Evolutionary conservation across 2,113 vertebrate genomes (phyloP).

Genomic region (Regulus satrapa): DNA sequence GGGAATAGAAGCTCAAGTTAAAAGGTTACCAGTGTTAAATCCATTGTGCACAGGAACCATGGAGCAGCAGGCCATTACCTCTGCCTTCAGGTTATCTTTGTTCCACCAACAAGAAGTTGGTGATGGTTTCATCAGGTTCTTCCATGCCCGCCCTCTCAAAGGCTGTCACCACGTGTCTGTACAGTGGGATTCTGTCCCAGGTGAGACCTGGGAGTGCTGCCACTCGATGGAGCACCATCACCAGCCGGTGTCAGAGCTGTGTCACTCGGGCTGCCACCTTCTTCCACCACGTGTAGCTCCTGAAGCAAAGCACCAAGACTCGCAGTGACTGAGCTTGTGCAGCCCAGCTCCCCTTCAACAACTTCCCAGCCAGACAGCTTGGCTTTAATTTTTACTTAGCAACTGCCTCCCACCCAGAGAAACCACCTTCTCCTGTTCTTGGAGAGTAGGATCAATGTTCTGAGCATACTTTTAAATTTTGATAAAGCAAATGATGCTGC

Average conservation of each 20-base stretch:
- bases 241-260: slow-evolving; percentile 56
- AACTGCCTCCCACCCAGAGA: neutral
- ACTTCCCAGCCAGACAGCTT: neutral
- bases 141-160: neutral
- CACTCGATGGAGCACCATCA: neutral
- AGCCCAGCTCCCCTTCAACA: neutral
- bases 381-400: neutral
- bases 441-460: neutral
- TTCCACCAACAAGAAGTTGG: neutral
- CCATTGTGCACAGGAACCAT: neutral
- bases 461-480: slow-evolving; percentile 68
- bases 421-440: neutral
- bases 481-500: slow-evolving; percentile 56
- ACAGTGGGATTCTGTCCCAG: neutral
- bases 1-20: neutral
- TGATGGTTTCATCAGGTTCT: neutral
- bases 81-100: neutral
- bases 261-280: neutral
- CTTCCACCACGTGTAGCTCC: slow-evolving; percentile 62
- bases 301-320: neutral
- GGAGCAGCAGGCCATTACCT: neutral
- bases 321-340: neutral
- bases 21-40: neutral
- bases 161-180: neutral
- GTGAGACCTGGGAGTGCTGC: neutral